These are phyloP conservation scores for Meleagris gallopavo DNA, from an alignment of 2,113 vertebrate species.

Conservation along the genomic window DNA sequence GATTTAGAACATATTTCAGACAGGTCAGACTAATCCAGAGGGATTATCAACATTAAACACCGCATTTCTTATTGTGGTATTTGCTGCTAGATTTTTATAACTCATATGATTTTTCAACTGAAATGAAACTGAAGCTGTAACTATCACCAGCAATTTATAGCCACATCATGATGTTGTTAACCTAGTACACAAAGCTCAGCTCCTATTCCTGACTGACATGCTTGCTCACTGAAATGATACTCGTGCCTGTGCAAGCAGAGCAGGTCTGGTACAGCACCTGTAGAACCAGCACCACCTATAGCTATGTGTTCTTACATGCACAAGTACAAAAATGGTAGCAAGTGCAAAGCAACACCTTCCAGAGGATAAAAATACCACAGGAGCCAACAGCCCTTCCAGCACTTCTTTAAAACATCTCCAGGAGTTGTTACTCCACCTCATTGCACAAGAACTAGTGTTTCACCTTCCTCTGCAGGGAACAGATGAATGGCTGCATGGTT, in stretches of 20 bases:
- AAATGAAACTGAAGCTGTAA: background rate
- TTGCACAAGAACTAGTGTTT: background rate
- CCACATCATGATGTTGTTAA: background rate
- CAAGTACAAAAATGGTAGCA: background rate
- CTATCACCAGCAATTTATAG: background rate
- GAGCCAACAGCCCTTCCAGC: background rate
- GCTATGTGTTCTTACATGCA: background rate
- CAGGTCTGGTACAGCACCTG: background rate
- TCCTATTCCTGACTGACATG: background rate
- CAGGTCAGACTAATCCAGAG: background rate
- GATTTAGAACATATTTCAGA: background rate
- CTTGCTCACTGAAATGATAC: fast-evolving
- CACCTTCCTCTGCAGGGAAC: background rate
- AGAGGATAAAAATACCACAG: background rate
- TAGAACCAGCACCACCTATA: background rate
- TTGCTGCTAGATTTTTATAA: background rate
- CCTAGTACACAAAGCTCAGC: background rate
- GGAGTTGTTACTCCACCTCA: background rate
- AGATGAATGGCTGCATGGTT: background rate
- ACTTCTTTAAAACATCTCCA: background rate
- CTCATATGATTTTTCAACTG: background rate
- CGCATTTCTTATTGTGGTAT: background rate
- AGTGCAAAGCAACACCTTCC: background rate
- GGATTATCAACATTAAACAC: background rate
- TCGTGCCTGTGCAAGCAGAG: background rate